phyloP scores from a whole-genome alignment of 1,140 invertebrate genomes.

The Eurosta solidaginis region DNA sequence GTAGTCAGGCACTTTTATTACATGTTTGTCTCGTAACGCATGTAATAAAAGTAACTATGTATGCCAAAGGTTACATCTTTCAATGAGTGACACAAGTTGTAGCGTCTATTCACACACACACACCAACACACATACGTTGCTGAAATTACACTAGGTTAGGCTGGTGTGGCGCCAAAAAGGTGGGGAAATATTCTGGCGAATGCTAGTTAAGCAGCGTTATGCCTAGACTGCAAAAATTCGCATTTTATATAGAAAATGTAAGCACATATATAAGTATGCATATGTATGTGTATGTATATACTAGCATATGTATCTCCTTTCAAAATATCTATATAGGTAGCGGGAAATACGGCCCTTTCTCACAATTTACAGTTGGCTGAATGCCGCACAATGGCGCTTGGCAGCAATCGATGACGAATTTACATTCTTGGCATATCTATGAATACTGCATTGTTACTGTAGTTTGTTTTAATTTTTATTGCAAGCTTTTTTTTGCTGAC shows the following conservation, averaged over 20 bases:
- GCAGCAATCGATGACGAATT: constrained; percentile 6
- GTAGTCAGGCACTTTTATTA: background rate
- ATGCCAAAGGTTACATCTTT: background rate
- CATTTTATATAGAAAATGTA: too few species aligned
- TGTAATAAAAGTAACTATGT: too few species aligned
- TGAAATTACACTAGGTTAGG: background rate
- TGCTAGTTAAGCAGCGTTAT: background rate
- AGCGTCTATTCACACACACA: background rate
- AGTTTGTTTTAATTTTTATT: background rate
- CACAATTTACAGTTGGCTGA: background rate
- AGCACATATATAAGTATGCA: background rate
- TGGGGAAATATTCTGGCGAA: background rate
- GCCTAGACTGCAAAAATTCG: too few species aligned
- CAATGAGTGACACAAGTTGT: background rate
- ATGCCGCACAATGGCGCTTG: background rate
- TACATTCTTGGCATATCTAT: background rate
- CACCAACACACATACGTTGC: too few species aligned
- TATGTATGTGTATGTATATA: background rate
- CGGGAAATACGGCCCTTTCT: too few species aligned
- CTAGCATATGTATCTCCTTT: too few species aligned
- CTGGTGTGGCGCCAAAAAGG: background rate
- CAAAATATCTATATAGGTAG: too few species aligned
- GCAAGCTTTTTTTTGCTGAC: background rate
- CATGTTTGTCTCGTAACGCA: background rate
- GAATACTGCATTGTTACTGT: background rate